A percentile compares a stretch with the other conserved stretches of the same genome.
phyloP scores from a whole-genome alignment of 2,113 vertebrate species.

The Macquaria australasica region DNA sequence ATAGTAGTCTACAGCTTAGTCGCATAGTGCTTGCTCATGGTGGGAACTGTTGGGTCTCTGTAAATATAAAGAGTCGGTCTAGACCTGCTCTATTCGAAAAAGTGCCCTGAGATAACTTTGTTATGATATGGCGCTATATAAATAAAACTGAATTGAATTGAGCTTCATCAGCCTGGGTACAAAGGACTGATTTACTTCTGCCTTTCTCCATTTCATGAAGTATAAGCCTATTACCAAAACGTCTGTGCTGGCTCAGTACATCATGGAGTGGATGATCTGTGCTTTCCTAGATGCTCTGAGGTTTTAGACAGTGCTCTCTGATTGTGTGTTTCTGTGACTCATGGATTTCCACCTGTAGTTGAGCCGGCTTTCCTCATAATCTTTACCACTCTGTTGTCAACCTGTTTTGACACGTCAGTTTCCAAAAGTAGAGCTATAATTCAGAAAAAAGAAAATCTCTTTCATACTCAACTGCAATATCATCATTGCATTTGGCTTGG shows the following conservation, averaged over 20 bases:
- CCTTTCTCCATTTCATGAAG: background rate
- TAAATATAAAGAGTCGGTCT: no score
- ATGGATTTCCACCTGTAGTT: background rate
- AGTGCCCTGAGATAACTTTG: no score
- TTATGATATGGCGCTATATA: no score
- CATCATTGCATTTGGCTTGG: background rate
- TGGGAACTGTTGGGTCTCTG: no score
- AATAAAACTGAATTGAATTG: no score
- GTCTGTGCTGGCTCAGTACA: background rate
- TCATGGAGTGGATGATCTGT: background rate
- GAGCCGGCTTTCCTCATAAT: constrained; percentile 12
- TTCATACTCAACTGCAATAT: background rate
- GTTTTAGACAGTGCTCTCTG: background rate
- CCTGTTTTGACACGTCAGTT: background rate
- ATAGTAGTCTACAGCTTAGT: background rate
- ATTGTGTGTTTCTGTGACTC: constrained; percentile 22
- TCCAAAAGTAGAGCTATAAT: background rate
- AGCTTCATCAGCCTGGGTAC: background rate
- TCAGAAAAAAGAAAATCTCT: background rate
- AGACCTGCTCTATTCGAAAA: no score
- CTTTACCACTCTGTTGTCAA: background rate
- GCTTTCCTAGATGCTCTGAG: background rate
- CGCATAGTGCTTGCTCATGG: no score
- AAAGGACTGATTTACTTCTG: background rate
- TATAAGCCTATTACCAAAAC: constrained; percentile 12